These are phyloP conservation scores for Melipona beecheii DNA, from an alignment of 2,888 invertebrate genomes.

Conservation along the genomic window DNA sequence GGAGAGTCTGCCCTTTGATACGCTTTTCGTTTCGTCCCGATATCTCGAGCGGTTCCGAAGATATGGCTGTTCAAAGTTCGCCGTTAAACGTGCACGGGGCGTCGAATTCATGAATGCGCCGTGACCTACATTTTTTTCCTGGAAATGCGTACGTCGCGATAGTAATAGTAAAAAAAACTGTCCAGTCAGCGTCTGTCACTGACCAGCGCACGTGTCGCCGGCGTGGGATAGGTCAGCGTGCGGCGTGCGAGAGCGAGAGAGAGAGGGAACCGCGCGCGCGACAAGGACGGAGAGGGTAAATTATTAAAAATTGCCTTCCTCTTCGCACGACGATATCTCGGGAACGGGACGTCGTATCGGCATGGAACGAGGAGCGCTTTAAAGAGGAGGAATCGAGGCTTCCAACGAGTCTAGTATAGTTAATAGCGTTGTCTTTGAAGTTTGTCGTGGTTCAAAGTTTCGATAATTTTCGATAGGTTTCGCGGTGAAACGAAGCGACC, in stretches of 20 bases:
- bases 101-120: background rate
- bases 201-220: conserved; percentile 14
- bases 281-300: background rate
- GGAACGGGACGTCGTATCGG: background rate
- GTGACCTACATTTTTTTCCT: conserved; percentile 25
- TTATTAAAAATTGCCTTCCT: conserved; percentile 19
- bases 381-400: background rate
- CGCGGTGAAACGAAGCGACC: too few species aligned
- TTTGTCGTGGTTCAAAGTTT: background rate
- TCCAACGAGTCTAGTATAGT: accelerated
- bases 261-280: background rate
- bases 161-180: conserved; percentile 8
- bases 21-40: conserved; percentile 8
- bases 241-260: background rate
- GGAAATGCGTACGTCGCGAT: conserved; percentile 13
- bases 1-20: background rate
- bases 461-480: background rate
- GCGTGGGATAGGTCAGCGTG: background rate
- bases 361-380: background rate
- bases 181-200: conserved; percentile 15
- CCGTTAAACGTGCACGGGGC: background rate
- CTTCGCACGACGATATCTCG: conserved; percentile 19
- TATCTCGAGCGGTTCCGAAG: conserved; percentile 7
- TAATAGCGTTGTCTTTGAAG: background rate
- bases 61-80: conserved; percentile 4